phyloP scores from a whole-genome alignment of 2,888 invertebrate genomes.

The Drosophila limbata region DNA sequence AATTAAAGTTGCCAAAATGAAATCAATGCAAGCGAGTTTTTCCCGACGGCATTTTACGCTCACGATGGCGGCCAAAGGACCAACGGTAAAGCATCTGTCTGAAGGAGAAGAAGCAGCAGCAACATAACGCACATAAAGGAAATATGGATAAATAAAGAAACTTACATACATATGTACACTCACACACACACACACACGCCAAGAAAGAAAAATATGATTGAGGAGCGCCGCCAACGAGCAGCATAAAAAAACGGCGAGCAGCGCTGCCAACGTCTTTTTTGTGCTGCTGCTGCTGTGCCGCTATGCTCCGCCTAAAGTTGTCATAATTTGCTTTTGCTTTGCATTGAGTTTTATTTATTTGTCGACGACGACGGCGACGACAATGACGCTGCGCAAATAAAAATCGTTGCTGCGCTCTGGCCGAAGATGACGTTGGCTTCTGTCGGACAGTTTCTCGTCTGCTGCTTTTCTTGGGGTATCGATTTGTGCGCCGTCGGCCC shows the following conservation, averaged over 20 bases:
- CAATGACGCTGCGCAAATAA: constrained; percentile 35
- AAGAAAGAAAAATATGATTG: constrained; percentile 69
- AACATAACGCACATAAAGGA: constrained; percentile 42
- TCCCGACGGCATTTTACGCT: constrained; percentile 48
- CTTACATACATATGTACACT: constrained; percentile 14
- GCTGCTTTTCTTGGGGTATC: constrained; percentile 41
- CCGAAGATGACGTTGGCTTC: constrained; percentile 55
- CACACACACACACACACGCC: constrained; percentile 14
- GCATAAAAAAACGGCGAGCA: constrained; percentile 40
- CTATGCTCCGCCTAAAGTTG: constrained; percentile 86
- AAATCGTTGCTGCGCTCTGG: constrained; percentile 43
- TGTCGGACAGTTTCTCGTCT: constrained; percentile 36
- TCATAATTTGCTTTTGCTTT: constrained; percentile 83
- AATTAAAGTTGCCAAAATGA: background rate
- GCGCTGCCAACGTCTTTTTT: constrained; percentile 38
- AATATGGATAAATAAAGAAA: constrained; percentile 73
- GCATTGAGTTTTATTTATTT: constrained; percentile 71
- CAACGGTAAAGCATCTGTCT: constrained; percentile 28
- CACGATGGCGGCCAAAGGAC: constrained; percentile 57
- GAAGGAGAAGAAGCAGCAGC: constrained; percentile 15
- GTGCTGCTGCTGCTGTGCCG: constrained; percentile 12
- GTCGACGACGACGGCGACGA: constrained; percentile 36
- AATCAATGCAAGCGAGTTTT: constrained; percentile 1
- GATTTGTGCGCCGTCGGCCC: constrained; percentile 58
- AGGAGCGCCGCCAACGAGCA: constrained; percentile 59